Conservation (phyloP, 2,888 invertebrate species). For the Oscheius sp. region DNA sequence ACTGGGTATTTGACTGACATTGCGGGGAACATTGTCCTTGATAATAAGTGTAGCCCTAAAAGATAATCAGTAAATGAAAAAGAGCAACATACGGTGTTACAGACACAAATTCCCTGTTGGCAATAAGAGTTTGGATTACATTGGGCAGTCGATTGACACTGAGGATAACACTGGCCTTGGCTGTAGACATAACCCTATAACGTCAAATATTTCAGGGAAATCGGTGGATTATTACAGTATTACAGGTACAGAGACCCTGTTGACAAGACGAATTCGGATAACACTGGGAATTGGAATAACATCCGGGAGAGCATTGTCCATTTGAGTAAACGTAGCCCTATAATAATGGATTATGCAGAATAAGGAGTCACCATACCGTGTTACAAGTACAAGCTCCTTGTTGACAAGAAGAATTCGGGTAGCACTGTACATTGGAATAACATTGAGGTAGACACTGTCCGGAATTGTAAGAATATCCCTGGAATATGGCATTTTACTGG, state of each 20-base stretch:
- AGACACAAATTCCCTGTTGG: constrained; percentile 16
- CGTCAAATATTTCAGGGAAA: no score
- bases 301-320: constrained; percentile 32
- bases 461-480: constrained; percentile 34
- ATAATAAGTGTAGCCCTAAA: constrained; percentile 13
- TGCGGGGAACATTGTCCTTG: constrained; percentile 26
- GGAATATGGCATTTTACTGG: not conserved
- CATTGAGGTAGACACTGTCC: constrained; percentile 31
- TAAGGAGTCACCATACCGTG: not conserved
- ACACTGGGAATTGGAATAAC: constrained; percentile 15
- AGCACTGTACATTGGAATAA: constrained; percentile 6
- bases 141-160: not conserved
- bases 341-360: not conserved
- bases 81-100: constrained; percentile 8
- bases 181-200: constrained; percentile 14
- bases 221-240: no score
- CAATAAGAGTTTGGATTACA: constrained; percentile 31
- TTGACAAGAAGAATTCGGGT: constrained; percentile 31
- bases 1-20: constrained; percentile 20
- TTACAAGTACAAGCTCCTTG: constrained; percentile 24
- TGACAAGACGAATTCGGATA: constrained; percentile 22
- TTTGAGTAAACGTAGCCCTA: constrained; percentile 37
- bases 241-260: constrained; percentile 3
- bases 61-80: not conserved
- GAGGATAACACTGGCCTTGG: constrained; percentile 28